These are phyloP conservation scores for Pentalonia nigronervosa DNA, from an alignment of 1,140 invertebrate genomes.

Conservation along the genomic window DNA sequence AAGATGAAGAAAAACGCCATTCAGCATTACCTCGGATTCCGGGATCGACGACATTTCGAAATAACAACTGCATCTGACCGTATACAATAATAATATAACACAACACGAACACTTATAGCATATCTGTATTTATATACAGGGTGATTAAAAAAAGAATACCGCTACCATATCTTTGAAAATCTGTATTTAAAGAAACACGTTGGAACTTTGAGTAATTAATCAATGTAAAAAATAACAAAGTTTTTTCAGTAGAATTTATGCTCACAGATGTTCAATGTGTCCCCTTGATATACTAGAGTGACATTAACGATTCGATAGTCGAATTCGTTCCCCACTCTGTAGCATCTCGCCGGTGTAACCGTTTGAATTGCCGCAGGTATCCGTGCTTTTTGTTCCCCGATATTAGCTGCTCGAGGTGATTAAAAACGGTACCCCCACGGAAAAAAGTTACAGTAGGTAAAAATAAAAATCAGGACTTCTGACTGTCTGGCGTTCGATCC, in stretches of 20 bases:
- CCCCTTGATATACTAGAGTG: neutral
- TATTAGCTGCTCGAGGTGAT: neutral
- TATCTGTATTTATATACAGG: neutral
- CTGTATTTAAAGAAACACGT: neutral
- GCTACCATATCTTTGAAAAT: too few relatives aligned
- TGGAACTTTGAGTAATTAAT: neutral
- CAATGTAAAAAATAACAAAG: neutral
- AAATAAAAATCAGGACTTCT: neutral
- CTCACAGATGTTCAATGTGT: neutral
- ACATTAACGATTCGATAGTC: neutral
- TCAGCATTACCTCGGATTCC: slow-evolving; percentile 29
- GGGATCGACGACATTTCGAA: neutral
- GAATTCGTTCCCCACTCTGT: neutral
- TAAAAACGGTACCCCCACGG: neutral
- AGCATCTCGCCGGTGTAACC: too few relatives aligned
- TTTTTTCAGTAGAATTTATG: neutral
- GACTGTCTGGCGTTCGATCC: neutral
- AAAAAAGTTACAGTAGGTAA: too few relatives aligned
- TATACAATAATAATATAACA: neutral
- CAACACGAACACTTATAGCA: neutral
- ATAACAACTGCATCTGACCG: slow-evolving; percentile 42
- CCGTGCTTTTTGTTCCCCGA: neutral
- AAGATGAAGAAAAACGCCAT: neutral
- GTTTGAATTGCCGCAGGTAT: neutral
- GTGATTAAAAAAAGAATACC: neutral